phyloP scores from a whole-genome alignment of 2,888 invertebrate species.

The Apamea sordens region DNA sequence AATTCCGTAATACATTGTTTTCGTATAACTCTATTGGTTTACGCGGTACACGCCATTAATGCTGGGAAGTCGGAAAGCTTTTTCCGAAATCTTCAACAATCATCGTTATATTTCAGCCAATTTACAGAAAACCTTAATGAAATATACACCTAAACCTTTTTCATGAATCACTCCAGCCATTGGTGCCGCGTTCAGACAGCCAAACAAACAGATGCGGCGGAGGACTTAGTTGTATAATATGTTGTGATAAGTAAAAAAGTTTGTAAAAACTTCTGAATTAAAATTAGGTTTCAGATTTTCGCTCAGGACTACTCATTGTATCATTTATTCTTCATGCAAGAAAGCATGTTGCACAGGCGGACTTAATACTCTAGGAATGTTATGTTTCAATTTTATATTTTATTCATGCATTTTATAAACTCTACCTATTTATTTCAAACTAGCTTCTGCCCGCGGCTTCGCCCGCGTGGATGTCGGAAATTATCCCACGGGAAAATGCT shows the following conservation, averaged over 20 bases:
- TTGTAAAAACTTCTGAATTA: background rate
- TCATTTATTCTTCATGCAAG: background rate
- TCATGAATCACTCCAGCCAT: background rate
- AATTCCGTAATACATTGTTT: background rate
- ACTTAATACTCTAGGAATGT: no score
- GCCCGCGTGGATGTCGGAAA: no score
- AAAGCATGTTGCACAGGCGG: background rate
- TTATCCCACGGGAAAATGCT: no score
- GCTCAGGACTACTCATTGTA: background rate
- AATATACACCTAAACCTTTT: background rate
- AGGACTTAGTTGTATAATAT: background rate
- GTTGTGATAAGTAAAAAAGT: background rate
- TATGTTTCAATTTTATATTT: background rate
- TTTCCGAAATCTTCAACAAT: background rate
- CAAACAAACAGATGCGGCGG: background rate
- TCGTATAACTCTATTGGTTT: background rate
- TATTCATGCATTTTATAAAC: background rate
- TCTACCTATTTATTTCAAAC: no score
- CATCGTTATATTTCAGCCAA: no score
- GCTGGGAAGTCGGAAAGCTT: background rate
- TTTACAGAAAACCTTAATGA: background rate
- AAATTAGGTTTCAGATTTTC: background rate
- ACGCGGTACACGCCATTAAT: background rate
- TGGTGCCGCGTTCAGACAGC: background rate
- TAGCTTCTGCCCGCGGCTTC: no score